Conservation (phyloP, 2,113 vertebrate species). For the Dasyprocta punctata region DNA sequence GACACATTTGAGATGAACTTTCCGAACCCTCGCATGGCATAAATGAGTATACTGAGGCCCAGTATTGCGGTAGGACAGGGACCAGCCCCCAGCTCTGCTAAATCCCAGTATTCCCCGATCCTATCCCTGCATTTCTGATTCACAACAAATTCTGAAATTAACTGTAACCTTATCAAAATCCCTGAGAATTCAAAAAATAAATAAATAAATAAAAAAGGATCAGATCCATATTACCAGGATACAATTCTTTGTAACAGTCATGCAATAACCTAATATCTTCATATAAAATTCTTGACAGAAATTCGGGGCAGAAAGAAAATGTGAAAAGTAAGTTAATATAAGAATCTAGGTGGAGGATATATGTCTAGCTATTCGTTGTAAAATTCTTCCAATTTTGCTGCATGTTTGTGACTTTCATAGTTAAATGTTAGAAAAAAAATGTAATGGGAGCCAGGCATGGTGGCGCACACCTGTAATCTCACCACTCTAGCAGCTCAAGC, state of each 20-base stretch:
- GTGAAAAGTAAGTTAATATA: neutral
- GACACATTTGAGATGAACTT: neutral
- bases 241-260: neutral
- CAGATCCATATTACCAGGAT: neutral
- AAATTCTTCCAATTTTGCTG: neutral
- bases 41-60: neutral
- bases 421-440: neutral
- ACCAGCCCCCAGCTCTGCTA: neutral
- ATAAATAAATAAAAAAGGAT: neutral
- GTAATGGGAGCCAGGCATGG: neutral
- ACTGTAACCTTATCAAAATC: neutral
- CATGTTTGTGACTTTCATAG: neutral
- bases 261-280: neutral
- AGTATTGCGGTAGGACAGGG: rapidly evolving
- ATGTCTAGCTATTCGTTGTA: neutral
- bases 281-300: neutral
- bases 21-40: rapidly evolving
- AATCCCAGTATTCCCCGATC: neutral
- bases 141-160: neutral
- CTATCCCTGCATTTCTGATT: neutral
- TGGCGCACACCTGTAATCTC: neutral
- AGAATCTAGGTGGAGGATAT: neutral
- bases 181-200: neutral
- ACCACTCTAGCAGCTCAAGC: neutral
- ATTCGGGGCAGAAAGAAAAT: neutral